Conservation (phyloP, 2,113 vertebrate genomes). For the Oophaga pumilio region DNA sequence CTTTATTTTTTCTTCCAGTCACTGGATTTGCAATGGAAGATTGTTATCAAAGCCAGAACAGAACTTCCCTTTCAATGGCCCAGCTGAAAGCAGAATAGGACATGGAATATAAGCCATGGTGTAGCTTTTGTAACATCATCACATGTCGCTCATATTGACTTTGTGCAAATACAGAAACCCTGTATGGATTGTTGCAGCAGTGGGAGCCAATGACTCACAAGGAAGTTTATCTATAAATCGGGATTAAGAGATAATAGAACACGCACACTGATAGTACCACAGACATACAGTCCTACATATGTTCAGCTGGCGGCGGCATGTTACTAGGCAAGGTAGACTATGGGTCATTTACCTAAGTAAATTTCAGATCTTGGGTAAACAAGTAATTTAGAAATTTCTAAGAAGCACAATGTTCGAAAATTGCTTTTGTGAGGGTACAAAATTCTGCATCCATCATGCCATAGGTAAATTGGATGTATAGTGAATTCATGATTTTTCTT, state of each 20-base stretch:
- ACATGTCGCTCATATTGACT: background rate
- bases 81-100: background rate
- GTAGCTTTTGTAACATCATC: conserved; percentile 1
- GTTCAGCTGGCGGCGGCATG: background rate
- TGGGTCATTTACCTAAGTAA: background rate
- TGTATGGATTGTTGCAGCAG: conserved; percentile 11
- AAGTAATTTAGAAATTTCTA: background rate
- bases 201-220: background rate
- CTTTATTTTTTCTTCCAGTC: conserved; percentile 13
- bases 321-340: background rate
- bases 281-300: background rate
- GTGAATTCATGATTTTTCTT: too few relatives aligned
- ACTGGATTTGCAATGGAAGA: conserved; percentile 30
- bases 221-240: conserved; percentile 2
- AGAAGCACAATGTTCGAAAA: background rate
- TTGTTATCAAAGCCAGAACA: conserved; percentile 44
- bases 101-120: conserved; percentile 1
- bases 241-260: conserved; percentile 10
- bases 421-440: background rate
- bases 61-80: background rate
- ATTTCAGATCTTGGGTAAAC: background rate
- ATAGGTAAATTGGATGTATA: background rate
- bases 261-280: background rate
- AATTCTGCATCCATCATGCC: background rate
- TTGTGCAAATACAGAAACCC: background rate